Conservation (phyloP, 1,140 invertebrate species). For the Dolichoris vasculosae region DNA sequence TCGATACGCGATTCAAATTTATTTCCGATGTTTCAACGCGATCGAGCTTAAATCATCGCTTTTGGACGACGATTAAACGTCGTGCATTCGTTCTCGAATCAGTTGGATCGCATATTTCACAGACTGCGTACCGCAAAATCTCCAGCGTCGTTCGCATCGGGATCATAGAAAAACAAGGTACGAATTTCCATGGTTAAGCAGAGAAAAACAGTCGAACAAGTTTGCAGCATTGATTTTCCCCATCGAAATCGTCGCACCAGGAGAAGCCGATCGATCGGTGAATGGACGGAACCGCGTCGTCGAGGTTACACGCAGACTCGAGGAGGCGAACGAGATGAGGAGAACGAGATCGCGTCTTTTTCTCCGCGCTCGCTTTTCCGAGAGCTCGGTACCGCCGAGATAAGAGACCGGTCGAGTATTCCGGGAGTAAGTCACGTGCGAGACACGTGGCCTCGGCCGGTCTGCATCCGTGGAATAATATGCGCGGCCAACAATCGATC, state of each 20-base stretch:
- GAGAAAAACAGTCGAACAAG: neutral
- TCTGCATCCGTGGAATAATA: neutral
- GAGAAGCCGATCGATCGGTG: neutral
- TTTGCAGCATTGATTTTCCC: neutral
- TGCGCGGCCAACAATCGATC: neutral
- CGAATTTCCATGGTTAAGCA: no score
- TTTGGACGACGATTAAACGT: neutral
- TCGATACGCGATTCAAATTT: neutral
- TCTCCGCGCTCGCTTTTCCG: slow-evolving; percentile 9
- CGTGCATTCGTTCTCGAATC: neutral
- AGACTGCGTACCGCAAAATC: neutral
- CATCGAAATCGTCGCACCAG: neutral
- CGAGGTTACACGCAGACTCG: neutral
- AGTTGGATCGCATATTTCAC: neutral
- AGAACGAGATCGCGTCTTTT: slow-evolving; percentile 13
- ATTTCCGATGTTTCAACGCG: no score
- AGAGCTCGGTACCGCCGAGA: neutral
- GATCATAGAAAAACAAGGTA: no score
- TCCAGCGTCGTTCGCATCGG: no score
- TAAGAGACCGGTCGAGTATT: slow-evolving; percentile 36
- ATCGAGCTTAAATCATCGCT: neutral
- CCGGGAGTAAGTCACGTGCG: slow-evolving; percentile 48
- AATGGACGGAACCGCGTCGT: neutral
- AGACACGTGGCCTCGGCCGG: slow-evolving; percentile 44
- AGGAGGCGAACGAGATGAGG: neutral